These are phyloP conservation scores for Maccullochella peelii DNA, from an alignment of 2,113 vertebrate genomes.

Conservation along the genomic window DNA sequence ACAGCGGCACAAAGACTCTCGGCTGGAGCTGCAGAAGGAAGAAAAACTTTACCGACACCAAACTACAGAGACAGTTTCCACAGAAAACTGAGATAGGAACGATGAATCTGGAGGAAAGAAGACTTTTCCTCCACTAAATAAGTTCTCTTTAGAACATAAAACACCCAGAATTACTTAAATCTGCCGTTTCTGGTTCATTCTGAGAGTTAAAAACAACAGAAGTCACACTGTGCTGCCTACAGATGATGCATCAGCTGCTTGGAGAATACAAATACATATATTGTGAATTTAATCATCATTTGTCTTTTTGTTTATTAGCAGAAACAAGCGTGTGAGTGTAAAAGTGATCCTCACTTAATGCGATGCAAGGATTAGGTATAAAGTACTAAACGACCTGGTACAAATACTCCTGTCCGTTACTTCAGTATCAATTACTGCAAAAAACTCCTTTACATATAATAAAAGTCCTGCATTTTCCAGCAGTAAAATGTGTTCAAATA, in stretches of 20 bases:
- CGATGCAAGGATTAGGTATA: not conserved
- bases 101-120: not conserved
- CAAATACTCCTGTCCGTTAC: too few relatives aligned
- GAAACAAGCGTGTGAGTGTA: not conserved
- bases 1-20: conserved; percentile 60
- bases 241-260: not conserved
- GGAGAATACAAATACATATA: too few relatives aligned
- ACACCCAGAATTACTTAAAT: too few relatives aligned
- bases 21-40: conserved; percentile 1
- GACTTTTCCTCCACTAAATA: not conserved
- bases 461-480: too few relatives aligned
- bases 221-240: not conserved
- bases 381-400: not conserved
- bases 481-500: too few relatives aligned
- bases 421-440: not conserved
- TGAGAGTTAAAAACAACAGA: not conserved
- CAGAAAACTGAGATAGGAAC: not conserved
- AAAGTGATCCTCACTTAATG: not conserved
- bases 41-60: conserved; percentile 11
- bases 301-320: not conserved
- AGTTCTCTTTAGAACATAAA: not conserved
- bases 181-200: not conserved
- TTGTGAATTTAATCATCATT: too few relatives aligned
- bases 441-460: too few relatives aligned
- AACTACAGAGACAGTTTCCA: conserved; percentile 7